Conservation (phyloP, 1,140 invertebrate genomes). For the Hetaerina americana region DNA sequence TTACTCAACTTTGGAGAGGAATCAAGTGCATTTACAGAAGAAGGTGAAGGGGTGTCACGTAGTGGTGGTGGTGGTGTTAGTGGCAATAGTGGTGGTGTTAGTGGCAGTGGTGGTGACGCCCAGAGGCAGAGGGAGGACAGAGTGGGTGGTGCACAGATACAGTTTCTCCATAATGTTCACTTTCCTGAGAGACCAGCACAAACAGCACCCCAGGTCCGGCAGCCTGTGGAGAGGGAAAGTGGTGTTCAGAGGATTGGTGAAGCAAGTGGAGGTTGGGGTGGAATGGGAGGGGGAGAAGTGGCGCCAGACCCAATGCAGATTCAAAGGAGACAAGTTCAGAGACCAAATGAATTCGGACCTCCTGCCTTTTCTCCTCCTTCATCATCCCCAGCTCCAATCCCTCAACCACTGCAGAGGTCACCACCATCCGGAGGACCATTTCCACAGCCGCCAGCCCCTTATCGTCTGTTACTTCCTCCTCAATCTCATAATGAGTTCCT, state of each 20-base stretch:
- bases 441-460: not conserved
- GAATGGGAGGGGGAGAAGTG: not conserved
- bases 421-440: not conserved
- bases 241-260: not conserved
- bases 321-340: not conserved
- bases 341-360: not conserved
- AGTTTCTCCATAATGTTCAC: slow-evolving; percentile 39
- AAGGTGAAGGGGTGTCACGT: not conserved
- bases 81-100: no score
- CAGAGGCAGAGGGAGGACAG: not conserved
- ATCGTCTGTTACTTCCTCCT: not conserved
- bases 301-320: not conserved
- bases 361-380: slow-evolving; percentile 23
- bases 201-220: not conserved
- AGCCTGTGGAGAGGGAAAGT: not conserved
- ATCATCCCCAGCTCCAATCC: slow-evolving; percentile 8
- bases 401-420: not conserved
- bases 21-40: not conserved
- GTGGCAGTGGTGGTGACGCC: no score
- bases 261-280: not conserved
- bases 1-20: not conserved
- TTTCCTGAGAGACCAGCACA: slow-evolving; percentile 28
- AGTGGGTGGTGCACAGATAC: slow-evolving; percentile 23
- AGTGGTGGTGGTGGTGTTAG: no score
- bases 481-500: not conserved